A percentile compares a stretch with the other conserved stretches of the same genome.
These are phyloP conservation scores for Myotis planiceps DNA, from an alignment of 2,797 vertebrate species.

Conservation along the genomic window DNA sequence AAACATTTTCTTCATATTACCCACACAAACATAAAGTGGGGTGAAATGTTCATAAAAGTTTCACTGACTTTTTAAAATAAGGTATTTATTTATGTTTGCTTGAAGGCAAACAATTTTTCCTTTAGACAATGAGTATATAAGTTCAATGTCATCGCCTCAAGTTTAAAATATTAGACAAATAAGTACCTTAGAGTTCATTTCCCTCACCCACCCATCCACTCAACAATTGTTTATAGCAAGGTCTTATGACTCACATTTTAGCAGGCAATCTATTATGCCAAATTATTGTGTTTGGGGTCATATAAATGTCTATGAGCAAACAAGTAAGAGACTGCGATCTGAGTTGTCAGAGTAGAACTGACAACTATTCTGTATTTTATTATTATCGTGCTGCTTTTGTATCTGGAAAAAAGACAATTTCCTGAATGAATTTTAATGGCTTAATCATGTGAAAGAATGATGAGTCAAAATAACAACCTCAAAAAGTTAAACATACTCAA, in stretches of 20 bases:
- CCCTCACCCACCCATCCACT: not conserved
- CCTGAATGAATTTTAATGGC: slow-evolving; percentile 12
- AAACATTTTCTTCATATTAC: not conserved
- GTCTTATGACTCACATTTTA: slow-evolving; percentile 31
- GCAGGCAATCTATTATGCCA: slow-evolving; percentile 24
- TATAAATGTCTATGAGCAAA: not conserved
- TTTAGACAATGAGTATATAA: slow-evolving; percentile 16
- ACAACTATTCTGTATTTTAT: not conserved
- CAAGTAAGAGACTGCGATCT: not conserved
- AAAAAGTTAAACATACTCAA: not conserved
- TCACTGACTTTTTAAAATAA: slow-evolving; percentile 14
- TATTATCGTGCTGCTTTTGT: not conserved
- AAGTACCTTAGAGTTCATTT: not conserved
- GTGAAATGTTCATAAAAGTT: not conserved
- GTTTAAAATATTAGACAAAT: slow-evolving; percentile 40
- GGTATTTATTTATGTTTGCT: not conserved
- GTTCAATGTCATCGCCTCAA: not conserved
- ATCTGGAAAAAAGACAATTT: slow-evolving; percentile 22
- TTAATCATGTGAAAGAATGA: not conserved
- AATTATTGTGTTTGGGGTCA: slow-evolving; percentile 2
- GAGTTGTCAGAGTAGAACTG: not conserved
- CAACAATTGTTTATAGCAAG: slow-evolving; percentile 6
- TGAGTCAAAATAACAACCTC: slow-evolving; percentile 56
- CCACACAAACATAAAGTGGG: not conserved
- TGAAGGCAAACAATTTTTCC: not conserved